Evolutionary conservation across 2,888 invertebrate species (phyloP).

Genomic region (Halictus quadricinctus): DNA sequence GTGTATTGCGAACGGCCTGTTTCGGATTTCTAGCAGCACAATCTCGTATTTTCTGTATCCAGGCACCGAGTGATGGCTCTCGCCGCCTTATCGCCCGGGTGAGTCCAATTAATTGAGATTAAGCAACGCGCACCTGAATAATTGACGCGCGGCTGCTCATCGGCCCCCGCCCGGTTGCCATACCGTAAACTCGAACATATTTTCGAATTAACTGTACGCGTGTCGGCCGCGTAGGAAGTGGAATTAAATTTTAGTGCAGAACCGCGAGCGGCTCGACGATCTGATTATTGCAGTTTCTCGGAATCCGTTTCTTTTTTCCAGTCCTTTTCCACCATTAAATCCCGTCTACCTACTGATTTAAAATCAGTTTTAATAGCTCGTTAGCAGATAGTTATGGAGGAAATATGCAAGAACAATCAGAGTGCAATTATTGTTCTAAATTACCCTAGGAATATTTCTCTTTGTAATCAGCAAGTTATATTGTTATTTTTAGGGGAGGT

Average conservation of each 20-base stretch:
- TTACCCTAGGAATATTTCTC: neutral
- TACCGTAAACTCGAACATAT: slow-evolving; percentile 38
- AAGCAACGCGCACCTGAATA: slow-evolving; percentile 55
- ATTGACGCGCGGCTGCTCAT: slow-evolving; percentile 47
- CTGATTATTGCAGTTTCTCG: neutral
- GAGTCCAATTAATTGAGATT: slow-evolving; percentile 63
- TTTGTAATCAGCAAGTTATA: no score
- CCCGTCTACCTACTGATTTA: neutral
- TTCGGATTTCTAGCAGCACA: slow-evolving; percentile 36
- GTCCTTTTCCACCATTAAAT: neutral
- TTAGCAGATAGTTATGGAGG: neutral
- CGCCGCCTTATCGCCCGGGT: slow-evolving; percentile 41
- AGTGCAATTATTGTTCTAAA: neutral
- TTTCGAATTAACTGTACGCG: slow-evolving; percentile 52
- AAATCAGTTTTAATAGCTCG: neutral
- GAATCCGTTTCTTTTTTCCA: neutral
- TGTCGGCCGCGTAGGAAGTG: slow-evolving; percentile 11
- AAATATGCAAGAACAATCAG: neutral
- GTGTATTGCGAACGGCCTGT: slow-evolving; percentile 28
- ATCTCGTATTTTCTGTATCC: slow-evolving; percentile 25
- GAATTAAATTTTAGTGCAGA: slow-evolving; percentile 13
- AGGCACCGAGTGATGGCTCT: slow-evolving; percentile 16
- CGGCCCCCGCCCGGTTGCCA: slow-evolving; percentile 44
- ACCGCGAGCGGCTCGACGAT: no score
- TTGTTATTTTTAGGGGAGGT: no score